These are phyloP conservation scores for Eucriotettix oculatus DNA, from an alignment of 2,888 invertebrate species.

Conservation along the genomic window DNA sequence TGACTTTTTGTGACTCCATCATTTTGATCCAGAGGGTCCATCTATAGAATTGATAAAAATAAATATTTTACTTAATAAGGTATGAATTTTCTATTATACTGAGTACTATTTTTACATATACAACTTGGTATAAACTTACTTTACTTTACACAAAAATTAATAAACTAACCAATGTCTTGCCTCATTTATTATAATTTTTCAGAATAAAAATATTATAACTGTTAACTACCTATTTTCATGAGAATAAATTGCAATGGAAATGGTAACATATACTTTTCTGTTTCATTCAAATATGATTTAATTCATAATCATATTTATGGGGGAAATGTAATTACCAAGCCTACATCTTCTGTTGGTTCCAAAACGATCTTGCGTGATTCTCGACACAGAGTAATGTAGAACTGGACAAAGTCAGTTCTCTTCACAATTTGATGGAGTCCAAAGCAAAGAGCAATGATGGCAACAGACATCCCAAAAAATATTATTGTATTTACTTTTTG, in stretches of 20 bases:
- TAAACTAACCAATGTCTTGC: too few relatives aligned
- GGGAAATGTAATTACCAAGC: slow-evolving; percentile 38
- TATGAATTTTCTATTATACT: neutral
- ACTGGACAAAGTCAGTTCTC: slow-evolving; percentile 65
- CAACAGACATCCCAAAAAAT: slow-evolving; percentile 69
- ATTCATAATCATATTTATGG: too few relatives aligned
- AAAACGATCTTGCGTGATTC: slow-evolving; percentile 62
- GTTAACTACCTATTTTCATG: too few relatives aligned
- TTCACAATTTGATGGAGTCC: slow-evolving; percentile 60
- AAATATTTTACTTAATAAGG: neutral
- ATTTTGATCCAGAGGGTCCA: slow-evolving; percentile 39
- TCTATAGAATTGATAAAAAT: slow-evolving; percentile 25
- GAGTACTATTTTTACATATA: neutral
- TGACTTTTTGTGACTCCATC: slow-evolving; percentile 33
- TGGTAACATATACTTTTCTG: too few relatives aligned
- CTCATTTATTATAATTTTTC: too few relatives aligned
- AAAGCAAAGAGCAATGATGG: slow-evolving; percentile 60
- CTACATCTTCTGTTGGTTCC: slow-evolving; percentile 73
- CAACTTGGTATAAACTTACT: neutral
- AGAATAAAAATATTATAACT: too few relatives aligned
- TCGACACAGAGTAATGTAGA: slow-evolving; percentile 58
- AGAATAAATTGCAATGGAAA: too few relatives aligned
- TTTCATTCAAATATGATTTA: too few relatives aligned
- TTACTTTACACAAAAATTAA: too few relatives aligned
- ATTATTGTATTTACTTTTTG: slow-evolving; percentile 68